Conservation (phyloP, 1,140 invertebrate genomes). For the Bemisia tabaci region DNA sequence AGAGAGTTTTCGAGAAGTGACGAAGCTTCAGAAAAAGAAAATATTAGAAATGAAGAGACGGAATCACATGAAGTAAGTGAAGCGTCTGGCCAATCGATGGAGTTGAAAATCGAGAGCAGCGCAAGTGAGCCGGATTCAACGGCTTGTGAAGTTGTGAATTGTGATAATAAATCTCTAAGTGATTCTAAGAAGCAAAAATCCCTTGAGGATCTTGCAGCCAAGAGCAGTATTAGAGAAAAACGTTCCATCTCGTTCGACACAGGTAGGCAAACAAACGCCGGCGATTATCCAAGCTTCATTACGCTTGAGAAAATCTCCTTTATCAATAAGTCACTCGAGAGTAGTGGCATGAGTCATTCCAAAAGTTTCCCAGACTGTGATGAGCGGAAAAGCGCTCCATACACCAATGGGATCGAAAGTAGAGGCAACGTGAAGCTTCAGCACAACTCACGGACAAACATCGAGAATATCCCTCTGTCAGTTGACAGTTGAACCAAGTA, state of each 20-base stretch:
- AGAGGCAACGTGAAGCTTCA: not conserved
- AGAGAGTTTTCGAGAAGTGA: not conserved
- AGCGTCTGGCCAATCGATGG: not conserved
- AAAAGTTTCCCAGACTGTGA: not conserved
- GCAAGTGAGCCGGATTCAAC: not conserved
- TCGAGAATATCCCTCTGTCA: not conserved
- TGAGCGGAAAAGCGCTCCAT: not conserved
- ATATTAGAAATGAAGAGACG: not conserved
- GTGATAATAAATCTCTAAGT: no score
- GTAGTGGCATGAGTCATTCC: not conserved
- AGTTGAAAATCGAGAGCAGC: not conserved
- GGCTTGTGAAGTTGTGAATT: not conserved
- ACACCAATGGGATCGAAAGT: not conserved
- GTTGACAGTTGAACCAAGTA: not conserved
- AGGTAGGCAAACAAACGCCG: not conserved
- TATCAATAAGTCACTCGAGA: not conserved
- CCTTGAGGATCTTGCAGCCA: not conserved
- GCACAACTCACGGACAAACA: not conserved
- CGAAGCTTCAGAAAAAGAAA: not conserved
- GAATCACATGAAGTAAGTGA: not conserved
- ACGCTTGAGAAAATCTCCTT: not conserved
- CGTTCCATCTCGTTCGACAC: not conserved
- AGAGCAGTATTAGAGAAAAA: not conserved
- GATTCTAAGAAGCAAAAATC: not conserved
- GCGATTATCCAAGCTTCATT: not conserved